Base-by-base conservation (phyloP, 2,113 vertebrate species). In the Epinephelus cyanopodus region DNA sequence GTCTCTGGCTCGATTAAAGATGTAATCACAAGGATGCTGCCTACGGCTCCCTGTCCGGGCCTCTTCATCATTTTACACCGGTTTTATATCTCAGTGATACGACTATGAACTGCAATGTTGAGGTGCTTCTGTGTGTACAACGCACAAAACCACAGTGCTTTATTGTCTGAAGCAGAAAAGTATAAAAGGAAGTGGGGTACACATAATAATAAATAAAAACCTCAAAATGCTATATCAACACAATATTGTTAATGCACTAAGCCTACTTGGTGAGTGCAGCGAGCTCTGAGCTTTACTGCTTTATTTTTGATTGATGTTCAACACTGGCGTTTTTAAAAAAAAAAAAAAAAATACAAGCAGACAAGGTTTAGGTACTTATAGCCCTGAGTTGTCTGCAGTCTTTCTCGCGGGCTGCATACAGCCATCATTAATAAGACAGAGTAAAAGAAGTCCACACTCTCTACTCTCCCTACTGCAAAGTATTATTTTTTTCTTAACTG, bases 1-100 rank as follows among this genome's bases (percentile, higher is more conserved):
- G 65, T 76, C 75, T 78, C 69, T 33, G 37, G 77, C 66, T 76
- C 79, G 50, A 87, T 87, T 79, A 81, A 71, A 89, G 52, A 87
- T 83, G 6, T 61, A 85, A 92, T 89, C 90, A 79, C 62, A 60
- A 37, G 27, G 77, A 64, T 60, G 42, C 53, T 64, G 54, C 48
- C 53, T 54, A 47, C 12, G 47, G 62, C 60, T 64, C 58, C 80
- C 39, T 61, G 78, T 73, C 39, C 27, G 17, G 37, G 66, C 65
- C 72, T 69, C 80, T 77, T 69, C 56, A 81, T 84, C 79, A 67
- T 87, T 81, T 85, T 60, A 77, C 67, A 81, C n/a, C 3, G 21
- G 21, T 68, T 75, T 18, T 69, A 62, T 64, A 52, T 74, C 1
- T 73, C 6, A 23, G 47, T 29, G 74, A 88, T 81, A 66, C 48